Evolutionary conservation across 2,797 vertebrate species (phyloP), one percentile per base, ranked within the genome.

Genomic region (Dipus sagitta): DNA sequence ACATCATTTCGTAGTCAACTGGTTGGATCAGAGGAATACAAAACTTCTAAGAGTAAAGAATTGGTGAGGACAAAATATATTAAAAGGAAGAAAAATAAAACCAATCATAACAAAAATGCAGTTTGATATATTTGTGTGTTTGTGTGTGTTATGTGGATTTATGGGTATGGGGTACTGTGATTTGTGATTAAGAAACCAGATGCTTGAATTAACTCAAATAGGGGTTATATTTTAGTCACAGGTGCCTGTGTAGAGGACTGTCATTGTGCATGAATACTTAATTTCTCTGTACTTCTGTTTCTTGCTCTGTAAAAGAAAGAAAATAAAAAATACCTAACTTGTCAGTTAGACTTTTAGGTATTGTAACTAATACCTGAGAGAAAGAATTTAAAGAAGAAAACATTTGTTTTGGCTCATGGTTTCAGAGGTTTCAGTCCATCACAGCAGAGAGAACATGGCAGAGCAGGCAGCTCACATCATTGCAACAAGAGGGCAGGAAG

Each of bases 11-110:
- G 8, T 38, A 58, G 12, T 52, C 26, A 14, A 54, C 11, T 54
- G 54, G 79, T 84, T 68, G n/a, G 54, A 67, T 47, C 20, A 34
- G 38, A 90, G 3, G 13, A 15, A 77, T 65, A 21, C 20, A 76
- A 88, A 82, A 72, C 30, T 32, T 24, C 0, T 71, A 58, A 42
- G 52, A 42, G 14, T 70, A 68, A 86, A 91, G 72, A 80, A 32
- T 68, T 86, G 52, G 24, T 74, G 12, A 67, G 34, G 67, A 9
- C 2, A 94, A 94, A 84, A 86, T 30, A 71, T 21, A 10, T 54
- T 12, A 74, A 67, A 91, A 94, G 78, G 23, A 71, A 67, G 10
- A 67, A 62, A 80, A 83, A 58, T 34, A 24, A 68, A 95, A 85
- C 9, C 23, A 32, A 14, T n/a, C 24, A n/a, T 78, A 2, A 0